Evolutionary conservation across 2,888 invertebrate species (phyloP).

Genomic region (Nasonia oneida): DNA sequence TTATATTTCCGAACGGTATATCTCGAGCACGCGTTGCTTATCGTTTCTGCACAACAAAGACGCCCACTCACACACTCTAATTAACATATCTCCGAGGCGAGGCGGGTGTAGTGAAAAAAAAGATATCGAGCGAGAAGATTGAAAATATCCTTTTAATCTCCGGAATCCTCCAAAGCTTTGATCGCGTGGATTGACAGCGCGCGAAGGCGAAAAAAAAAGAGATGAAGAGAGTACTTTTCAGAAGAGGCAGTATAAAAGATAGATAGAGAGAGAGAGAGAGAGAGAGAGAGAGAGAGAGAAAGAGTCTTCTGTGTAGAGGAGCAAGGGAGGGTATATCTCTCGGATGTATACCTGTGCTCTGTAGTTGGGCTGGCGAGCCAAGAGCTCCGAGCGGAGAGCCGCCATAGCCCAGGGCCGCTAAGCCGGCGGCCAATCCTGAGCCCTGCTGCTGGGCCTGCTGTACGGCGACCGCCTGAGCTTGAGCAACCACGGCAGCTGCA

Average conservation of each 20-base stretch:
- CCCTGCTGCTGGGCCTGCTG: slow-evolving; percentile 78
- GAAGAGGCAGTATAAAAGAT: neutral
- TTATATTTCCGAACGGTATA: slow-evolving; percentile 15
- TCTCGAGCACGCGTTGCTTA: neutral
- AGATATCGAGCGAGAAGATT: neutral
- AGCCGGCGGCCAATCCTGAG: slow-evolving; percentile 77
- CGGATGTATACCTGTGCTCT: slow-evolving; percentile 76
- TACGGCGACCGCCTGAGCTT: slow-evolving; percentile 78
- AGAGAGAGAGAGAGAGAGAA: neutral
- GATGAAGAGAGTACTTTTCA: slow-evolving; percentile 1
- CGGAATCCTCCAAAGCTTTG: neutral
- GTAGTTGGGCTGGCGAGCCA: slow-evolving; percentile 78
- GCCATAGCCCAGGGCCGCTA: slow-evolving; percentile 78
- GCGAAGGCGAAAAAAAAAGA: neutral
- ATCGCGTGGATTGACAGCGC: neutral
- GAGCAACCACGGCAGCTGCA: slow-evolving; percentile 78
- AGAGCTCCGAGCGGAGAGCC: slow-evolving; percentile 78
- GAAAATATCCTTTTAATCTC: neutral
- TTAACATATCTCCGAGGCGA: neutral
- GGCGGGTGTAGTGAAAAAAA: neutral
- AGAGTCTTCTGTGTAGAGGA: neutral
- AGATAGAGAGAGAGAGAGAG: slow-evolving; percentile 3
- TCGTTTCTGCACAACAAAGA: neutral
- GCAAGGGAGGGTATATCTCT: neutral
- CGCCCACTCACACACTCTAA: neutral